Base-by-base conservation (phyloP, 2,888 invertebrate species). In the Aspidiotus rigidus region DNA sequence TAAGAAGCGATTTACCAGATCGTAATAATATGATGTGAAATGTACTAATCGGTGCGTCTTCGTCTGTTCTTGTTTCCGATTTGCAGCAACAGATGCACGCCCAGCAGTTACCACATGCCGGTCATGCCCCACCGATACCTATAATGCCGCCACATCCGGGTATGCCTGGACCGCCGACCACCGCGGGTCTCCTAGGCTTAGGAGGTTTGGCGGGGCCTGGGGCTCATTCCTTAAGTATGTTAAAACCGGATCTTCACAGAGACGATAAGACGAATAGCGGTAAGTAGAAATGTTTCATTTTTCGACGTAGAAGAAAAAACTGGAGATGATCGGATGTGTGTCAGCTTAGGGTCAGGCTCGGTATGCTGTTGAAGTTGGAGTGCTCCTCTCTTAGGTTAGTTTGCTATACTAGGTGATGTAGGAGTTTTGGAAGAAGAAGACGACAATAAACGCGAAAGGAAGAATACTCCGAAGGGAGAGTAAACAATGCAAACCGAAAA, bases 71-170 rank as follows among this genome's bases (percentile, higher is more conserved):
- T 54, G 53, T 62, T 62, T 69, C 39, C 42, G 13, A 16, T 41
- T 67, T 42, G n/a, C 82, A 93, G 79, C 93, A 93, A 80, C 93
- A 93, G 81, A 92, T 93, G 90, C 93, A 93, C 79, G 92, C 91
- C 49, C 92, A 92, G 75, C 92, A 91, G 80, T 76, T 82, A 74
- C 80, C 79, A n/a, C 80, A 80, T 73, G 78, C 78, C 39, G 77
- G 77, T 73, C 78, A 75, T 75, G 87, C 89, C 64, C 87, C 87
- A 56, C 87, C 88, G n/a, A 79, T 84, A 72, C 85, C 85, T 61
- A 85, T 89, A 81, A 84, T 85, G 79, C 72, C 67, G 13, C 85
- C 85, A 56, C 86, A 86, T 79, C 85, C 86, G 6, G 84, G 84
- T 28, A 77, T 83, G 62, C 82, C 81, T 7, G 83, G 82, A 28